phyloP scores from a whole-genome alignment of 2,888 invertebrate genomes.

The Zelleria hepariella region DNA sequence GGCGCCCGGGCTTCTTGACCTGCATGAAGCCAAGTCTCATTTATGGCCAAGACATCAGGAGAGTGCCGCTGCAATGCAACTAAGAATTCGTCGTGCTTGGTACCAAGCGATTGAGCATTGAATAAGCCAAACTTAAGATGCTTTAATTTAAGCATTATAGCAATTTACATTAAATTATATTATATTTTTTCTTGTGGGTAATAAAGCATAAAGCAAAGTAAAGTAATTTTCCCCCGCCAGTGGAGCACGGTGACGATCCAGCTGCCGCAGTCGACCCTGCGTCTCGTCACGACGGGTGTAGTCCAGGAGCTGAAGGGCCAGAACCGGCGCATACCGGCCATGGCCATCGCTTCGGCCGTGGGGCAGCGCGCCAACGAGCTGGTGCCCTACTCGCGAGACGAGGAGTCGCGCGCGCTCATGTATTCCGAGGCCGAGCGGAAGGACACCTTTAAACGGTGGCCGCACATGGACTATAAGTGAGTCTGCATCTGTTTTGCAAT shows the following conservation, averaged over 20 bases:
- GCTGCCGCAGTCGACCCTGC: constrained; percentile 83
- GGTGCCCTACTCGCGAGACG: constrained; percentile 70
- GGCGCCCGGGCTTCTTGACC: too few relatives aligned
- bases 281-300: constrained; percentile 83
- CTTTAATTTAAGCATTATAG: too few relatives aligned
- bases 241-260: constrained; percentile 93
- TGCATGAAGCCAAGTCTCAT: too few relatives aligned
- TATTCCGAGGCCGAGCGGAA: constrained; percentile 92
- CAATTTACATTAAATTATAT: too few relatives aligned
- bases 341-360: constrained; percentile 91
- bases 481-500: constrained; percentile 19
- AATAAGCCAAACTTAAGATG: too few relatives aligned
- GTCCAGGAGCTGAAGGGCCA: constrained; percentile 87
- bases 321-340: constrained; percentile 86
- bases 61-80: too few relatives aligned
- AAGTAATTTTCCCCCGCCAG: constrained; percentile 57
- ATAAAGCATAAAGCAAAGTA: neutral
- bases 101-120: too few relatives aligned
- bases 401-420: constrained; percentile 76
- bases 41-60: too few relatives aligned
- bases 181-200: too few relatives aligned
- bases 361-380: constrained; percentile 88
- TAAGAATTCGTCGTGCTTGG: too few relatives aligned
- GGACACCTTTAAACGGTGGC: constrained; percentile 95
- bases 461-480: constrained; percentile 97